These are phyloP conservation scores for Otolemur garnettii DNA, from an alignment of 2,113 vertebrate species.

Conservation along the genomic window DNA sequence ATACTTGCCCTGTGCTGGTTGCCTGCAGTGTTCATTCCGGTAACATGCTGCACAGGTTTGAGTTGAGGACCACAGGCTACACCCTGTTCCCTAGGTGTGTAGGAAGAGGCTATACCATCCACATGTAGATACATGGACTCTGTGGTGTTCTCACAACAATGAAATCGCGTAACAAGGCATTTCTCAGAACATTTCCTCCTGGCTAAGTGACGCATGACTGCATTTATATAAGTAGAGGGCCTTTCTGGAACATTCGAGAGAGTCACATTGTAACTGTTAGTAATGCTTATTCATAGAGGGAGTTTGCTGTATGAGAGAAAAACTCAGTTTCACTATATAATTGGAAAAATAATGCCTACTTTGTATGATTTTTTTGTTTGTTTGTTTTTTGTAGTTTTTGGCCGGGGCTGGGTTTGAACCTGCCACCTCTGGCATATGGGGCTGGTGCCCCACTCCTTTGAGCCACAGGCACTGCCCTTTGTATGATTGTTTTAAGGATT, in stretches of 20 bases:
- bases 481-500: not conserved
- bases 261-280: slow-evolving; percentile 12
- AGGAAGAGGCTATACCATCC: no score
- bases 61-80: not conserved
- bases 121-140: not conserved
- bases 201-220: not conserved
- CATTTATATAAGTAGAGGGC: not conserved
- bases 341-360: not conserved
- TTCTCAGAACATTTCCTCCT: not conserved
- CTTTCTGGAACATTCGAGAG: not conserved
- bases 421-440: no score
- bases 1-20: not conserved
- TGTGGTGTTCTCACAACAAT: not conserved
- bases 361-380: not conserved
- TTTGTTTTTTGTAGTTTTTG: no score
- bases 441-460: no score
- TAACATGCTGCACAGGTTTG: not conserved
- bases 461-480: not conserved
- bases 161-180: not conserved
- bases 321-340: not conserved
- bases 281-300: not conserved
- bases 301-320: not conserved
- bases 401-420: no score
- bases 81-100: not conserved
- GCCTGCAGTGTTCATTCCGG: not conserved